These are phyloP conservation scores for Abramis brama DNA, from an alignment of 2,113 vertebrate genomes.

Conservation along the genomic window DNA sequence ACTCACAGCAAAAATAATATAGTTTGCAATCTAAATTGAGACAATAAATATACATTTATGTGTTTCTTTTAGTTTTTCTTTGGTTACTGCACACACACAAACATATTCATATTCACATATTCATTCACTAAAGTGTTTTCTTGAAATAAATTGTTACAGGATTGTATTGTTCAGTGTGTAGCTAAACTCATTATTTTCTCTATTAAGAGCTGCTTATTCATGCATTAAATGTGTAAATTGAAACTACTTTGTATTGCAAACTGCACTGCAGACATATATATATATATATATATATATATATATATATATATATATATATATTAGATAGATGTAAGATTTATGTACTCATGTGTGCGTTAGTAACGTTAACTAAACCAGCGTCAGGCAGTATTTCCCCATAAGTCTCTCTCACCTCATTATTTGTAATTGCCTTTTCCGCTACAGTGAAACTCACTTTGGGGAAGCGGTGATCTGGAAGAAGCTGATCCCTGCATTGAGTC, in stretches of 20 bases:
- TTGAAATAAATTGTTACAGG: neutral
- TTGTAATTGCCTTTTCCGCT: conserved; percentile 34
- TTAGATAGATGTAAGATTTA: neutral
- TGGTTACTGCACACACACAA: no score
- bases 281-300: no score
- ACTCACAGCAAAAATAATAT: neutral
- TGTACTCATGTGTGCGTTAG: neutral
- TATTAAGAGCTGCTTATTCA: neutral
- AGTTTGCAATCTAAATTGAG: no score
- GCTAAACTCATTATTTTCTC: neutral
- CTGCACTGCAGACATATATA: neutral
- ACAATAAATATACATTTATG: no score
- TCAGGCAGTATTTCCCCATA: neutral
- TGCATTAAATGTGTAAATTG: neutral
- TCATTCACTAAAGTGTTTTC: no score
- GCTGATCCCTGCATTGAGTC: neutral
- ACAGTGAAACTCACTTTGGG: neutral
- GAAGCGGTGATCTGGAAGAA: conserved; percentile 8
- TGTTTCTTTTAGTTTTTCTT: no score
- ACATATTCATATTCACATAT: no score
- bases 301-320: neutral
- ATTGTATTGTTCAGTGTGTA: neutral
- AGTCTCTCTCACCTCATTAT: conserved; percentile 35
- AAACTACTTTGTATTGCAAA: neutral
- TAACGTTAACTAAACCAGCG: conserved; percentile 15